Evolutionary conservation across 2,797 vertebrate species (phyloP), one percentile per base, ranked within the genome.

Genomic region (Lophius americanus): DNA sequence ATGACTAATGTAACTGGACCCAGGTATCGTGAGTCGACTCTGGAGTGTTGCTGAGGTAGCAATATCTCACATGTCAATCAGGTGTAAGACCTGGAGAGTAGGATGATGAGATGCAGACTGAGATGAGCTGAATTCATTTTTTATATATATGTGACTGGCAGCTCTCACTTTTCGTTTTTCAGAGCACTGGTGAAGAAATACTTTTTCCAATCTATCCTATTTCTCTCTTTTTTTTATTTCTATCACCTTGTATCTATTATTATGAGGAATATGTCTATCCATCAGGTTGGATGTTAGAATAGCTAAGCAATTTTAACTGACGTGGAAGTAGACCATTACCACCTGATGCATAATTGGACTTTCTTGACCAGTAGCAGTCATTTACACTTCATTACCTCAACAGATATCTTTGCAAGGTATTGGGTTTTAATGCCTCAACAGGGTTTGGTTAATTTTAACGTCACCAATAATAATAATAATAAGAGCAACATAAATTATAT

Each of bases 121-220:
- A 86, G 79, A 84, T 71, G 73, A 78, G 73, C 43, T 54, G 68
- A 75, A 82, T 75, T 79, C 69, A 68, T 86, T 85, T 84, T 56
- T 55, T 51, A 66, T 7, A 47, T 51, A 66, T 7, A 47, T 81
- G 73, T 87, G 73, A 79, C 42, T 85, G 88, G 83, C 85, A 90
- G 80, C 52, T 61, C 39, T 54, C 54, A 39, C 42, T 32, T 58
- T 68, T 63, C 46, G 53, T 82, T 82, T 78, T 79, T 58, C 35
- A 58, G 36, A 62, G 58, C 51, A 63, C 48, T 3, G 11, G n/a
- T 6, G 52, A 68, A 55, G 55, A 59, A 70, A 13, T 14, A 13
- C 11, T 35, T 54, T 64, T 44, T 58, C 14, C 55, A 23, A 6
- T 8, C 41, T n/a, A 11, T 65, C 8, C 59, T 23, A n/a, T 52